Conservation (phyloP, 2,888 invertebrate genomes). For the Tachystola acroxantha region DNA sequence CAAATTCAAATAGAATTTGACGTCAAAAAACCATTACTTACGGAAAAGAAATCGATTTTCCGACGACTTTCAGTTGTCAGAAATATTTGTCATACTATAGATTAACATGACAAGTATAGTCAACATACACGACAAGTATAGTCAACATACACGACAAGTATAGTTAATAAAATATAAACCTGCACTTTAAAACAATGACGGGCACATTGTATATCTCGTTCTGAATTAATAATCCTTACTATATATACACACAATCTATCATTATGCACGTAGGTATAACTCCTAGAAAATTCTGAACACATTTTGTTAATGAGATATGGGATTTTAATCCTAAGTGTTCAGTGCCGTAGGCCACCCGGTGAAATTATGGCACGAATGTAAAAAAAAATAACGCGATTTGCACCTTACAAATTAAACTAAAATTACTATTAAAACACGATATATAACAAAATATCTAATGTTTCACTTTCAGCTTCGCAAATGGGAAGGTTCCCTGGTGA, state of each 20-base stretch:
- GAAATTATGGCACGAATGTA: slow-evolving; percentile 50
- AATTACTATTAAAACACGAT: background rate
- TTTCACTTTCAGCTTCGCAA: too few species aligned
- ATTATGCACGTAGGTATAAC: slow-evolving; percentile 55
- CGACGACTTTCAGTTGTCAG: too few species aligned
- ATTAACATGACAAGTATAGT: too few species aligned
- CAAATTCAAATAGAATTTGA: too few species aligned
- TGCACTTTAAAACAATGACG: slow-evolving; percentile 3
- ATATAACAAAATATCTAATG: background rate
- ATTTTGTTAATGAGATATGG: slow-evolving; percentile 73
- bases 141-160: too few species aligned
- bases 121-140: too few species aligned
- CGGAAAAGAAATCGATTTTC: too few species aligned
- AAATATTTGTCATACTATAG: too few species aligned
- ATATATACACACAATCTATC: slow-evolving; percentile 52
- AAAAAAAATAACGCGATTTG: slow-evolving; percentile 30
- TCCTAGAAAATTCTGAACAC: slow-evolving; percentile 72
- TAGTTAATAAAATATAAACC: too few species aligned
- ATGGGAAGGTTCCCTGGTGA: too few species aligned
- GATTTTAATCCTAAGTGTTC: slow-evolving; percentile 40
- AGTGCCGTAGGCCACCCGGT: slow-evolving; percentile 27
- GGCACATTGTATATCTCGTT: slow-evolving; percentile 1
- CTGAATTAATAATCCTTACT: slow-evolving; percentile 17
- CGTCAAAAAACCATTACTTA: too few species aligned
- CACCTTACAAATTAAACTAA: slow-evolving; percentile 18